Conservation (phyloP, 1,140 invertebrate genomes). For the Caerostris extrusa region DNA sequence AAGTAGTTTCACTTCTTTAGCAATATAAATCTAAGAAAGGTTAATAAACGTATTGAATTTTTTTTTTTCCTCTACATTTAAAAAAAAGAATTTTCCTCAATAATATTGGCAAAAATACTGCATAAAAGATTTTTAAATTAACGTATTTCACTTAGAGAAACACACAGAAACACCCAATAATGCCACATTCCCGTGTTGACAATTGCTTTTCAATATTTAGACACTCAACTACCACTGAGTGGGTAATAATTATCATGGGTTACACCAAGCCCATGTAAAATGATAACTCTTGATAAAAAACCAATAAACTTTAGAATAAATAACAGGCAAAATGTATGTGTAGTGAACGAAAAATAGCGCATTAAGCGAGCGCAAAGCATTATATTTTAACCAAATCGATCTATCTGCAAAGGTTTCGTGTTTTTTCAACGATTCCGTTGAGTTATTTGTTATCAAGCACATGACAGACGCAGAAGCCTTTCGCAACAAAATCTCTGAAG, state of each 20-base stretch:
- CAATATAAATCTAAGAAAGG: too few species aligned
- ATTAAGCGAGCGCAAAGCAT: background rate
- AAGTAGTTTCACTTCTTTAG: too few species aligned
- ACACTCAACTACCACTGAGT: too few species aligned
- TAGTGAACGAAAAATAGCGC: background rate
- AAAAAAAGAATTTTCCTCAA: too few species aligned
- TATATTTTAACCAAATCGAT: background rate
- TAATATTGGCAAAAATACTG: too few species aligned
- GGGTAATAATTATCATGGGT: background rate
- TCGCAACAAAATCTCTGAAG: background rate
- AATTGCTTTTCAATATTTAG: too few species aligned
- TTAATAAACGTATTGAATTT: too few species aligned
- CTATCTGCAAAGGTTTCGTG: background rate
- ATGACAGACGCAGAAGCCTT: conserved; percentile 9
- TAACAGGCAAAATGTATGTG: background rate
- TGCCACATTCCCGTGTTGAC: too few species aligned
- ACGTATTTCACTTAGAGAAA: too few species aligned
- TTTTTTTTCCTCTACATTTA: too few species aligned
- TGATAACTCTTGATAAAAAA: background rate
- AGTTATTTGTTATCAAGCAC: background rate
- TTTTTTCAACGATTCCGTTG: background rate
- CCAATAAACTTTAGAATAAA: background rate
- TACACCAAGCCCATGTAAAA: background rate
- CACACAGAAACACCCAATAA: too few species aligned
- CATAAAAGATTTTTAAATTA: too few species aligned